Base-by-base conservation (phyloP, 1,140 invertebrate genomes). In the Bombus superbus region DNA sequence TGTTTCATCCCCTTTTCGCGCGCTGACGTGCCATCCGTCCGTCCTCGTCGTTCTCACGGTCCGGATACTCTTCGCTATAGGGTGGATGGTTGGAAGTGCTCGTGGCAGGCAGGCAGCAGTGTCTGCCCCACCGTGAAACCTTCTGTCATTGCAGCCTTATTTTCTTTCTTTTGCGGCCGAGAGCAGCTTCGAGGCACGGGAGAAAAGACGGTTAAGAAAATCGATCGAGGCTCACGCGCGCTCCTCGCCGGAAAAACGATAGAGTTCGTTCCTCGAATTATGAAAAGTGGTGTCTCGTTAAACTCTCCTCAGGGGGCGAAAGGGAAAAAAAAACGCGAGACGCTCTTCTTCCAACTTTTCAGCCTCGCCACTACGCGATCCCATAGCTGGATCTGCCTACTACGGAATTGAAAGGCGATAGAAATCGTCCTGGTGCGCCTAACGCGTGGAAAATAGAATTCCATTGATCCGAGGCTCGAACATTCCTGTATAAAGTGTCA, bases 71-170 rank as follows among this genome's bases (percentile, higher is more conserved):
- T 59, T 80, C 47, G 53, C 47, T 64, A 38, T 59, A 57, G 78
- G 47, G 25, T 71, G 35, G 22, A 75, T 40, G 38, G 22, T 32
- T 59, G 53, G 28, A 84, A 73, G 59, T 85, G 76, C 44, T 80
- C 69, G 59, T 80, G 86, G 76, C 84, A 82, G 44, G 18, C 81
- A 40, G 35, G 66, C 78, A 78, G 64, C 66, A 22, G 40, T 59
- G 83, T 81, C 53, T 85, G 77, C 40, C 71, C 66, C 44, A 59
- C 62, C 71, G 77, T 82, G 80, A 87, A 87, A 89, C 81, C 87
- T 83, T 88, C 81, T 83, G 76, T 87, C 81, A 83, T 88, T 75
- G 85, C 72, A 76, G 47, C 64, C 82, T 89, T 88, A 78, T 87
- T 81, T 87, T 87, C 64, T 74, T 87, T 66, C 83, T 85, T 87